Base-by-base conservation (phyloP, 2,797 vertebrate genomes). In the Gastrophryne carolinensis region DNA sequence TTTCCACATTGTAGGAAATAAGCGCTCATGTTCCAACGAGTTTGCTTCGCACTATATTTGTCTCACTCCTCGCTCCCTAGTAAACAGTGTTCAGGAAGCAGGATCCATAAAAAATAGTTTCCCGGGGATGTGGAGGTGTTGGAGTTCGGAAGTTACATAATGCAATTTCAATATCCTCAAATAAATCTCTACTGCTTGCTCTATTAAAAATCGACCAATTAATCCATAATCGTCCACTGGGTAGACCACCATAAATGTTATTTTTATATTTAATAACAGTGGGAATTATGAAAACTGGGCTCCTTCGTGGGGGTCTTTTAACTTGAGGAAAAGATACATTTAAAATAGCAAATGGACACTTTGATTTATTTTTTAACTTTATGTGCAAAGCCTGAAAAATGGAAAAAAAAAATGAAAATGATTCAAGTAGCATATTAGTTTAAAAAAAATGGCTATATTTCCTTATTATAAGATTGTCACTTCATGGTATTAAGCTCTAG, bases 1-100 rank as follows among this genome's bases (percentile, higher is more conserved):
- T 85, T 88, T 89, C 78, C 52, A 81, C 70, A 63, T 80, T 81
- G 85, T 85, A 83, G 81, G 83, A 81, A 85, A 72, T 26, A 63
- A 84, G 84, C 77, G 80, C 77, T 79, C 82, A 82, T 60, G 79
- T 84, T 87, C 84, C 82, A 82, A 82, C 19, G 26, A 11, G 78
- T n/a, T 78, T 62, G 76, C 56, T 56, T 76, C 72, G 61, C 71
- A 65, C 13, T 79, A 23, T 56, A 79, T 86, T 84, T 82, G 79
- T 84, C 80, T 23, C 81, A 70, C 79, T 85, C 79, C 72, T 73
- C 56, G 29, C 62, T 79, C 74, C 83, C 58, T 79, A 79, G 68
- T 81, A 85, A 85, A 80, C 67, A 54, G 74, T 82, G 86, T 79
- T 85, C 82, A 83, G 80, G 79, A 81, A 41, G 27, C 23, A 81